Base-by-base conservation (phyloP, 1,140 invertebrate genomes). In the Drosophila varians region DNA sequence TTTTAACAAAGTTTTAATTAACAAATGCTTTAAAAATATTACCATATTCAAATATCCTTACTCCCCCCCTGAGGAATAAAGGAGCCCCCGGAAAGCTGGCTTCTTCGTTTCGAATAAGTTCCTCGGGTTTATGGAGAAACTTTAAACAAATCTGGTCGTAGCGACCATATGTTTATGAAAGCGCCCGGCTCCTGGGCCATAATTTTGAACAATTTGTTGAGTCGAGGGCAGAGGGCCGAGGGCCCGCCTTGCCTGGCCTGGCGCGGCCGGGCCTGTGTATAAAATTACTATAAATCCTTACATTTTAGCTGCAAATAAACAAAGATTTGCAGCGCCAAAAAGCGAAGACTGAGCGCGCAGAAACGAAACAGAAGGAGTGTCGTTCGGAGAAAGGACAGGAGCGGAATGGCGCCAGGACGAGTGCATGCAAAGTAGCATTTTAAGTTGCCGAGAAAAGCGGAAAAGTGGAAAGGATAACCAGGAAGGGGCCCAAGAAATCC, bases 291-390 rank as follows among this genome's bases (percentile, higher is more conserved):
- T 87, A 87, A 87, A 87, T 87, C 83, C 70, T 83, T 77, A 70
- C 82, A 87, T 87, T 87, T 87, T 88, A 87, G 82, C 77, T 87
- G 82, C 77, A 87, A 87, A 87, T 87, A 87, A 87, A 87, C 82
- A 88, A 87, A 87, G 83, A 87, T 87, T 87, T 87, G 82, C 83
- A 76, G 71, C 69, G 19, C 47, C 56, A 46, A 70, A 82, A 77
- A 73, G n/a, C 70, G 47, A 61, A 71, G 58, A 51, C 34, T 42
- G 43, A 64, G 64, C 49, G 77, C 77, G 77, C 78, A 77, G 77
- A 86, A 80, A 80, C 80, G 80, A 87, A 86, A 65, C 82, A 86
- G 60, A 77, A 71, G 71, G 31, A 12, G n/a, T 11, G 4, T 21
- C 21, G 21, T 2, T 2, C 21, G 38, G 52, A 36, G 31, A 76